Evolutionary conservation across 2,797 vertebrate genomes (phyloP), one percentile per base, ranked within the genome.

Genomic region (Yasuhikotakia modesta): DNA sequence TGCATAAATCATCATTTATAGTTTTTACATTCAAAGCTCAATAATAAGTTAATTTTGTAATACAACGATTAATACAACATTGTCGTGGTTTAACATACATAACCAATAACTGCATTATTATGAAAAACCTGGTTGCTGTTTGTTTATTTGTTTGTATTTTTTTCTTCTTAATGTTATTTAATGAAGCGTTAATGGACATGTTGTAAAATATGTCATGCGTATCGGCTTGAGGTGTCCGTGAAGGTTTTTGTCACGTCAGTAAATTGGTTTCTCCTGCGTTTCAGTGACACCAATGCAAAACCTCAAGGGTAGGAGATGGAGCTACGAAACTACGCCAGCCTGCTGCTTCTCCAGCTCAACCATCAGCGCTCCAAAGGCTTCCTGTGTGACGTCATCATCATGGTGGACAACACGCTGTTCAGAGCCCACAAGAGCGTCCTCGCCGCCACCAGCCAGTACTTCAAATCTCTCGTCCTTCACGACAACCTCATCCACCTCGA

Each of bases 341-440:
- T 99, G 94, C 93, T 99, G 93, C 94, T 99, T 93, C 93, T 97
- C 90, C 97, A 99, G 95, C 95, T 99, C 89, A 99, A 99, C 92
- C 97, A 99, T 92, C 97, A 99, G 94, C 94, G 97, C 92, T 95
- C 96, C 91, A 98, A 99, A n/a, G 97, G 97, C 88, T 99, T 99
- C 92, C 93, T 99, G 88, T 99, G 97, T 88, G 97, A 99, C 0
- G 97, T 99, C 76, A 97, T 99, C 90, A 96, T 99, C 50, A 97
- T 99, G 91, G 97, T 99, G 88, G 97, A 99, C 88, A 99, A 99
- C 87, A 96, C 97, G 17, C 95, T 99, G 70, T 99, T 99, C 87
- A 95, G 97, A 78, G 97, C 97, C 84, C 97, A 99, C 91, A 99
- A 99, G 91, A 98, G 96, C 64, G 95, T 99, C 85, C 90, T 99